Base-by-base conservation (phyloP, 2,888 invertebrate species). In the Limenitis camilla region DNA sequence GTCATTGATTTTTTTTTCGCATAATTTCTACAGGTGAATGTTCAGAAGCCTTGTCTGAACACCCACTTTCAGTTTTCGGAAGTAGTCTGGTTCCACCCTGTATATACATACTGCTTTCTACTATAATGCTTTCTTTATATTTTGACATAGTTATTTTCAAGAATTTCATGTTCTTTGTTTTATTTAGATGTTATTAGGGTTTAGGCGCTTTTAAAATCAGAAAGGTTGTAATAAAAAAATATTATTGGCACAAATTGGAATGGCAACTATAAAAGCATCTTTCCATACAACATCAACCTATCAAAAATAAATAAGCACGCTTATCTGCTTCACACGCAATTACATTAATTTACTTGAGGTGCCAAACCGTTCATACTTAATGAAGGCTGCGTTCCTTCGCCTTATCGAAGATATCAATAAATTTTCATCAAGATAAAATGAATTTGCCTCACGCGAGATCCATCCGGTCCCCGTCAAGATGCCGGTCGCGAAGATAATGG, bases 401-500 rank as follows among this genome's bases (percentile, higher is more conserved):
- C 42, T 55, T 59, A 57, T 59, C 57, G 52, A 49, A 54, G 52
- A 50, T 57, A 55, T 60, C 59, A 50, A 60, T 58, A 60, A 60
- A 60, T 60, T 58, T 53, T 60, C 59, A 60, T 60, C 55, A 52
- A 52, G 59, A 60, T 58, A 53, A 55, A 48, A 55, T 53, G 56
- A 56, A 56, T 53, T 45, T 46, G 48, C 49, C 40, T 55, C 56
- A 55, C 55, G 58, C 60, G 45, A 45, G 42, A 48, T 50, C 54
- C 55, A 52, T 59, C 55, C 51, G 55, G 56, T 56, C 58, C 55
- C 51, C 56, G 56, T 56, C 58, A 51, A 53, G 58, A 56, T 57
- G 54, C 52, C 53, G 59, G 55, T 63, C 62, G 64, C 65, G 65
- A 66, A 72, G 72, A 74, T 78, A 78, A 80, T 78, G 73, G 70